Evolutionary conservation across 2,113 vertebrate genomes (phyloP).

Genomic region (Silurus asotus): DNA sequence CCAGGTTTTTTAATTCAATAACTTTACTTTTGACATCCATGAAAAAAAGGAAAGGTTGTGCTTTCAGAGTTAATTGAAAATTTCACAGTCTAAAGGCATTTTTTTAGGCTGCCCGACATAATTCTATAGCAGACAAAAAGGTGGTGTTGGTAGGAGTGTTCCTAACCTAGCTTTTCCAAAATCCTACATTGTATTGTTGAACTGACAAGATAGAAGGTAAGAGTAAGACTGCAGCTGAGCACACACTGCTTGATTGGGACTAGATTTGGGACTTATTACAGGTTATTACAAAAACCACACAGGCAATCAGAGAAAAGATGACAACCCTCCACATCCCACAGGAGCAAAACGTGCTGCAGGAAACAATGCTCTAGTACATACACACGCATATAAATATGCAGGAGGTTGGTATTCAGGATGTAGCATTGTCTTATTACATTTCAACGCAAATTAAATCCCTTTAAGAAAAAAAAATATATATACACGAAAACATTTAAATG

Average conservation of each 20-base stretch:
- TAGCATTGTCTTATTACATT: not conserved
- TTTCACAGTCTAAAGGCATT: not conserved
- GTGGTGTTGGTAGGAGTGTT: not conserved
- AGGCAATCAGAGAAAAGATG: slow-evolving; percentile 3
- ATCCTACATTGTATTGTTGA: not conserved
- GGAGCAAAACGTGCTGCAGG: not conserved
- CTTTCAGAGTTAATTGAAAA: not conserved
- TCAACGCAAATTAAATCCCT: not conserved
- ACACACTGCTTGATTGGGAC: not conserved
- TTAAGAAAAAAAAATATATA: not conserved
- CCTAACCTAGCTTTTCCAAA: not conserved
- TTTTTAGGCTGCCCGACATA: not conserved
- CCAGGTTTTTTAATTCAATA: not conserved
- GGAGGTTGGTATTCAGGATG: not conserved
- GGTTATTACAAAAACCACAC: not conserved
- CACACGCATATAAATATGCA: slow-evolving; percentile 27
- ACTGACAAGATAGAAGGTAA: not conserved
- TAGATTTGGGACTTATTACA: not conserved
- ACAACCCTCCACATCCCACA: not conserved
- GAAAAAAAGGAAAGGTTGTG: not conserved
- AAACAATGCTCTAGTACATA: not conserved
- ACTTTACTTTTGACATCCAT: not conserved
- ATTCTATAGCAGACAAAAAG: not conserved
- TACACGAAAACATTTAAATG: not conserved
- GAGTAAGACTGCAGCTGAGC: slow-evolving; percentile 23